phyloP scores from a whole-genome alignment of 2,888 invertebrate species.

The Heliconius erato region DNA sequence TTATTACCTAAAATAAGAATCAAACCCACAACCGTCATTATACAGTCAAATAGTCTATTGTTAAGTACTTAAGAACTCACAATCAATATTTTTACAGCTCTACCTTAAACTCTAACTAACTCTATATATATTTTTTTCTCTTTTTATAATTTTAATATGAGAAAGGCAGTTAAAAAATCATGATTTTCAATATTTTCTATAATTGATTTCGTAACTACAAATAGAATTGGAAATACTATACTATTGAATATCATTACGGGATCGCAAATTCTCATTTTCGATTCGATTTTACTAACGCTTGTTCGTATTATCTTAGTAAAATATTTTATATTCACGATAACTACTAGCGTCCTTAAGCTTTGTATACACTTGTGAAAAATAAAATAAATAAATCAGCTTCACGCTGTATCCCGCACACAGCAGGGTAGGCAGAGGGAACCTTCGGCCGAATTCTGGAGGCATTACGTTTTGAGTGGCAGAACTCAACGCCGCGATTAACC shows the following conservation, averaged over 20 bases:
- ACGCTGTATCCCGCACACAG: no score
- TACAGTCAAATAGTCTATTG: background rate
- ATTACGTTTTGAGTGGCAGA: no score
- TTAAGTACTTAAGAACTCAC: background rate
- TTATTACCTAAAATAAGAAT: no score
- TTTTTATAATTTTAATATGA: background rate
- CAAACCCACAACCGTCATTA: no score
- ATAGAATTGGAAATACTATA: constrained; percentile 17
- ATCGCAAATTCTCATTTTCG: constrained; percentile 41
- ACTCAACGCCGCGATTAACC: no score
- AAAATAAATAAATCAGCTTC: no score
- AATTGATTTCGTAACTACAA: constrained; percentile 24
- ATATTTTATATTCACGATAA: constrained; percentile 48
- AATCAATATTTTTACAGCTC: background rate
- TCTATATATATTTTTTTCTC: background rate
- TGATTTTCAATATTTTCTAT: background rate
- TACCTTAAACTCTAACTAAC: background rate
- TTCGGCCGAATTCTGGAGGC: no score
- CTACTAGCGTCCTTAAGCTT: constrained; percentile 38
- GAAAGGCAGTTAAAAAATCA: background rate
- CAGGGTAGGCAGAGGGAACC: no score
- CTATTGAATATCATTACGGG: constrained; percentile 28
- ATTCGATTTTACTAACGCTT: constrained; percentile 45
- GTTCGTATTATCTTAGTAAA: constrained; percentile 47
- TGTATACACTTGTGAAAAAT: constrained; percentile 10